Evolutionary conservation across 1,140 invertebrate species (phyloP).

Genomic region (Littorina saxatilis): DNA sequence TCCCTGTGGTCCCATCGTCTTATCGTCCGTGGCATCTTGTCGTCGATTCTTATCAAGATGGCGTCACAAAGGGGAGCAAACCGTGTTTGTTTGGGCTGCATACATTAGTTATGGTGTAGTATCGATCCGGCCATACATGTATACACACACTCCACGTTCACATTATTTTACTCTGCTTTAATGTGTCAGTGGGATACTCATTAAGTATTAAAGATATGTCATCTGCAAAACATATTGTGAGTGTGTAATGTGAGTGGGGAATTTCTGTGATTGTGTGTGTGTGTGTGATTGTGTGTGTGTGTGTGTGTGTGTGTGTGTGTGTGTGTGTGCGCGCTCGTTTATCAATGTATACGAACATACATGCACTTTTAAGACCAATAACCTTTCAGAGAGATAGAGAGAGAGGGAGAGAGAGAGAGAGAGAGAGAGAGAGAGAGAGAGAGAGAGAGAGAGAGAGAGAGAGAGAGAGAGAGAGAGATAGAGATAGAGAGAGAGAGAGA

Average conservation of each 20-base stretch:
- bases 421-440: constrained; percentile 15
- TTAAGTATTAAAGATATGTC: no score
- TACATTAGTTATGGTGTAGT: no score
- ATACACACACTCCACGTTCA: no score
- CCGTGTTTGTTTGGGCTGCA: no score
- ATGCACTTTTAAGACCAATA: not conserved
- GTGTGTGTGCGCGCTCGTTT: not conserved
- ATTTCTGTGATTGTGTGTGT: no score
- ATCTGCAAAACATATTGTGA: no score
- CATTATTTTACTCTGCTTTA: no score
- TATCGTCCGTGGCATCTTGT: not conserved
- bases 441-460: constrained; percentile 15
- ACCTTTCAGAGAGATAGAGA: not conserved
- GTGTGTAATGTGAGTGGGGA: no score
- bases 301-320: not conserved
- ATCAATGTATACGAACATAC: not conserved
- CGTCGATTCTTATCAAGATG: not conserved
- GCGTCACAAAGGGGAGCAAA: not conserved
- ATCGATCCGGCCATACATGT: no score
- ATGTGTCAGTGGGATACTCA: no score
- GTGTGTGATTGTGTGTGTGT: constrained; percentile 1
- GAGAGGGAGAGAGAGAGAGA: not conserved
- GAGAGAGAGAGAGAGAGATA: constrained; percentile 7
- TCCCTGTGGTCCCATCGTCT: no score
- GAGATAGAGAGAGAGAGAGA: not conserved